Conservation (phyloP, 2,113 vertebrate genomes). For the Delphinapterus leucas region DNA sequence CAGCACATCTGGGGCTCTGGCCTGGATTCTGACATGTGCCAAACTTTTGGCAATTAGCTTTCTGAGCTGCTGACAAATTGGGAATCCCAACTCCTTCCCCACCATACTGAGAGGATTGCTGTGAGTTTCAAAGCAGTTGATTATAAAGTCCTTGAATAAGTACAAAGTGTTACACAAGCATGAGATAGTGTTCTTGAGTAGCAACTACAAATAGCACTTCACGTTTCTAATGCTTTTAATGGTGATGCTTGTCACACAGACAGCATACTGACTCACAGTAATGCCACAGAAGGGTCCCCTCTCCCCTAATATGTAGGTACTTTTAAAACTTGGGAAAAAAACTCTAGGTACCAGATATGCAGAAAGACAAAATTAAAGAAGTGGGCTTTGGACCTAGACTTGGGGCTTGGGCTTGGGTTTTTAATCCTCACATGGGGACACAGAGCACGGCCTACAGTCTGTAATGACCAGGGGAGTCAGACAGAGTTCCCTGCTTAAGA, state of each 20-base stretch:
- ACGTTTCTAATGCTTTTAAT: background rate
- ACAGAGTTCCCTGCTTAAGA: background rate
- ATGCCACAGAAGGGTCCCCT: background rate
- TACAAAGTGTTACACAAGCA: background rate
- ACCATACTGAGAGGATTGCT: background rate
- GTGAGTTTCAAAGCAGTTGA: background rate
- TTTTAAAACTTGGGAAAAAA: background rate
- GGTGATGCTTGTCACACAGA: background rate
- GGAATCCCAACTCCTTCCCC: background rate
- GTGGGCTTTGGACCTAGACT: background rate
- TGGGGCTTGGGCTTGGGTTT: background rate
- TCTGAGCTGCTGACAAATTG: background rate
- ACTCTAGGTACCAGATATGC: background rate
- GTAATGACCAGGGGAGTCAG: background rate
- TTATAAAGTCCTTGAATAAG: background rate
- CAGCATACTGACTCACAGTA: background rate
- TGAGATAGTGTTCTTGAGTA: background rate
- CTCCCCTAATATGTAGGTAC: background rate
- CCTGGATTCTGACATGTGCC: background rate
- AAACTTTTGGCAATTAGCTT: background rate
- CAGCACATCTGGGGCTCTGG: rapidly evolving
- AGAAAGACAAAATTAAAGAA: background rate
- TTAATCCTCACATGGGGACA: background rate
- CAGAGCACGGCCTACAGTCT: background rate
- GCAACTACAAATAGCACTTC: background rate